Base-by-base conservation (phyloP, 1,140 invertebrate genomes). In the Drosophila pseudoobscura region DNA sequence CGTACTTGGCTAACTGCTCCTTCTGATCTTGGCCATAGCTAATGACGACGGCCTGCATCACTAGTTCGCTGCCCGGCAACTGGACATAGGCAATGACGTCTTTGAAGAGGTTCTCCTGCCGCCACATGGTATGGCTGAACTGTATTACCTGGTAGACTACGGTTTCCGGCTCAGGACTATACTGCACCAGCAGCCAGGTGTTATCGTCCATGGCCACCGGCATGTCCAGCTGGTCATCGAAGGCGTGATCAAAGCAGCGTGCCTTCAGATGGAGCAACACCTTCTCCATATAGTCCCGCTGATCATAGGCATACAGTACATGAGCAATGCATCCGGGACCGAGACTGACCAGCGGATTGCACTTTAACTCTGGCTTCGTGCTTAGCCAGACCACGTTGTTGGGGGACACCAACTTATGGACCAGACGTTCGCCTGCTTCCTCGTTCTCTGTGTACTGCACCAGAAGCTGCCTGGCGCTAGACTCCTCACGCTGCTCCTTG, bases 41-140 rank as follows among this genome's bases (percentile, higher is more conserved):
- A n/a, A 90, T 73, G 29, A 90, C 79, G 2, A 90, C 74, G 0
- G 88, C 76, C 35, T 90, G 88, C 0, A 80, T 53, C 2, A 90
- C 57, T 1, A 63, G 13, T 1, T 83, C 78, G 15, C 35, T 76
- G 6, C 63, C 73, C 0, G 72, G 78, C 6, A 57, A 47, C 20
- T 78, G 79, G 2, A 90, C 6, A 17, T 90, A 90, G 8, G 88
- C 83, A 49, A 90, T 73, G 20, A 90, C 79, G 44, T 90, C 83
- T 47, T 80, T 89, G 47, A 75, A 90, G 1, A 54, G 62, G 44
- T 90, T 90, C 43, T 75, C 66, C 29, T 68, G 31, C 0, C 69
- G 73, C 88, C 88, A 90, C 8, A 88, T 53, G 0, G 88, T 90
- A 1, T 75, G 73, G 0, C 39, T 59, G 52, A 78, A 71, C 6